Evolutionary conservation across 2,113 vertebrate genomes (phyloP).

Genomic region (Heliornis fulica): DNA sequence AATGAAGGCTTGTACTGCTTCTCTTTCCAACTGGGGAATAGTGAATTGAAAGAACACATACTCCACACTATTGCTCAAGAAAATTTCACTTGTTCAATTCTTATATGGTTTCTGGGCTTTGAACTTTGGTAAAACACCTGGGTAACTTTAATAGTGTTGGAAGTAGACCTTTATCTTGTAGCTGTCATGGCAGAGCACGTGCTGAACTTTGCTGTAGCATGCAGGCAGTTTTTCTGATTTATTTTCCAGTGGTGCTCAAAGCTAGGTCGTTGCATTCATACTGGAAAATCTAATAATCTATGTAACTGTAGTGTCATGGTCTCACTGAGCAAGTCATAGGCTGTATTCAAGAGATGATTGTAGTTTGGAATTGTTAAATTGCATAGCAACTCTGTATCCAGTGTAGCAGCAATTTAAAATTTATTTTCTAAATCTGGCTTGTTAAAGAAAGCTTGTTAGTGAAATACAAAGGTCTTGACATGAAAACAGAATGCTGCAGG

Average conservation of each 20-base stretch:
- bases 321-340: background rate
- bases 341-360: background rate
- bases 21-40: background rate
- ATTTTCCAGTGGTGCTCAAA: background rate
- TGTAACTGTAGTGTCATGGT: background rate
- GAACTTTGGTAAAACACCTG: background rate
- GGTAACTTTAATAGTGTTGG: background rate
- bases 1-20: background rate
- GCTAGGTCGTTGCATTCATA: background rate
- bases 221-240: background rate
- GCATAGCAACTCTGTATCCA: background rate
- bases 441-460: background rate
- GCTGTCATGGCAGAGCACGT: background rate
- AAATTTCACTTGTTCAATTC: background rate
- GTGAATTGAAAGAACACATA: background rate
- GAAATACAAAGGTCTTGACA: background rate
- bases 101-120: background rate
- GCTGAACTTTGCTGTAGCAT: background rate
- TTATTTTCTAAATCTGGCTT: background rate
- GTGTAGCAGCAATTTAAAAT: background rate
- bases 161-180: background rate
- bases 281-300: background rate
- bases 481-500: background rate
- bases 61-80: background rate
- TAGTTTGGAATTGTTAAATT: background rate